Conservation (phyloP, 2,888 invertebrate genomes). For the Tiliacea aurago region DNA sequence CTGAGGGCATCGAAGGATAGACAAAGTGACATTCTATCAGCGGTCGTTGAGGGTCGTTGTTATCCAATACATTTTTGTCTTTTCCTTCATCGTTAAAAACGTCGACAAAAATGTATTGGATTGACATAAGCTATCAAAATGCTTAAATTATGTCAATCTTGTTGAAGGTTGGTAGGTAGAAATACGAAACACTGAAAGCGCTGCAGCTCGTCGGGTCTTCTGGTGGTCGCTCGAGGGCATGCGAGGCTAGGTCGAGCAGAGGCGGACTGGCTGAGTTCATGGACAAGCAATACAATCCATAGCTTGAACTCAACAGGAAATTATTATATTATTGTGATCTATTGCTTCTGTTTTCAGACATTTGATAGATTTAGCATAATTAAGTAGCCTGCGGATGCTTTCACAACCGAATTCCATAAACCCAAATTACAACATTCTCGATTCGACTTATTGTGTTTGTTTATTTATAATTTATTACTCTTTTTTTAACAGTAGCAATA, state of each 20-base stretch:
- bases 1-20: too few relatives aligned
- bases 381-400: not conserved
- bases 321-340: not conserved
- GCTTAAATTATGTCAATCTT: not conserved
- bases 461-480: constrained; percentile 1
- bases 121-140: not conserved
- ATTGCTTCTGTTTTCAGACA: not conserved
- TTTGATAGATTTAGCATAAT: not conserved
- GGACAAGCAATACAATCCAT: not conserved
- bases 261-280: not conserved
- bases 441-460: not conserved
- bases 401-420: not conserved
- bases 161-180: not conserved
- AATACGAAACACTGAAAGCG: not conserved
- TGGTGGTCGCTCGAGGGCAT: not conserved
- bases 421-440: not conserved
- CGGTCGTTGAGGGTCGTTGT: too few relatives aligned
- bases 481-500: constrained; percentile 8
- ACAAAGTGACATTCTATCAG: not conserved
- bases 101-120: too few relatives aligned
- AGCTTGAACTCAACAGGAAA: not conserved
- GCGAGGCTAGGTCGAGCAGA: not conserved
- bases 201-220: not conserved
- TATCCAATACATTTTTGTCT: too few relatives aligned
- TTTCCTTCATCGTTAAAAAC: too few relatives aligned